phyloP scores from a whole-genome alignment of 2,113 vertebrate species.

The Dipodomys ordii region DNA sequence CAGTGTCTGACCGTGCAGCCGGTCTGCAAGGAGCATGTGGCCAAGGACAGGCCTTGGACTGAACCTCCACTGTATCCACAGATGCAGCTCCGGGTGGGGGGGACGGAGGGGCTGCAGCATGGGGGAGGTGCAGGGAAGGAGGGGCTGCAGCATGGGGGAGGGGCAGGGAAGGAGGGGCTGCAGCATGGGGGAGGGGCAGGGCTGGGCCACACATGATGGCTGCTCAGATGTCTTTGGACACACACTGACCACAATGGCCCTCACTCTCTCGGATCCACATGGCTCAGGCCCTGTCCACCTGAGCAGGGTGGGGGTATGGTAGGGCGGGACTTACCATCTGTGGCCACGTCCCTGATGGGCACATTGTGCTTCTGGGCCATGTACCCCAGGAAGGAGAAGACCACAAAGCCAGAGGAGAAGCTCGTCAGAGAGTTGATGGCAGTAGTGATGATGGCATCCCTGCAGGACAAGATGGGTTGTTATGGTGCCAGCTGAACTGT shows the following conservation, averaged over 20 bases:
- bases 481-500: not conserved
- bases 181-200: too few species aligned
- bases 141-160: too few species aligned
- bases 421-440: constrained; percentile 96
- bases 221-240: fast-evolving
- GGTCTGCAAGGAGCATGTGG: too few species aligned
- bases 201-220: fast-evolving
- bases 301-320: not conserved
- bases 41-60: too few species aligned
- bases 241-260: fast-evolving
- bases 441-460: constrained; percentile 94
- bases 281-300: not conserved
- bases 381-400: constrained; percentile 95
- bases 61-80: too few species aligned
- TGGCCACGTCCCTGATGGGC: constrained; percentile 92
- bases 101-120: too few species aligned
- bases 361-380: constrained; percentile 94
- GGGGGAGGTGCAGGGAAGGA: too few species aligned
- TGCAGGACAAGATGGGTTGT: constrained; percentile 72
- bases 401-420: constrained; percentile 95
- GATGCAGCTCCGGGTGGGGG: too few species aligned
- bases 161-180: too few species aligned
- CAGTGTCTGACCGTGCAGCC: too few species aligned
- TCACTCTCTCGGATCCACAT: fast-evolving
- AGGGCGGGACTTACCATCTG: constrained; percentile 88